phyloP scores from a whole-genome alignment of 1,140 invertebrate genomes.

The Trachelipus rathkii region DNA sequence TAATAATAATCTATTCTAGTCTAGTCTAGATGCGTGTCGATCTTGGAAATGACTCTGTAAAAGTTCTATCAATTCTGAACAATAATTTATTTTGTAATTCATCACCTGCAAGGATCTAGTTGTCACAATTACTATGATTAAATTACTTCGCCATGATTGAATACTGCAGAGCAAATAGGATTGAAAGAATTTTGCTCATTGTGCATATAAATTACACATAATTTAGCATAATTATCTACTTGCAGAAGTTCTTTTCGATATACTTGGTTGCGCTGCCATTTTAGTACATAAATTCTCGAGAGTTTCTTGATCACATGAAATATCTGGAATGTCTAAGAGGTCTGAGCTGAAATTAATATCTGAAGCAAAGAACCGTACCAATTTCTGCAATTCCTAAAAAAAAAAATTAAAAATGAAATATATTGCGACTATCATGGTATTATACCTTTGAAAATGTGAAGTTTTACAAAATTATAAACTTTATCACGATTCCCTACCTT shows the following conservation, averaged over 20 bases:
- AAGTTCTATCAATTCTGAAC: slow-evolving; percentile 81
- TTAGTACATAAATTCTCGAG: slow-evolving; percentile 76
- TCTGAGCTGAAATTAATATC: slow-evolving; percentile 91
- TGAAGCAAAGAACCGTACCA: slow-evolving; percentile 84
- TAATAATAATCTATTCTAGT: slow-evolving; percentile 98
- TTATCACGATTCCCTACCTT: too few relatives aligned
- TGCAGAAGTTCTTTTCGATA: slow-evolving; percentile 66
- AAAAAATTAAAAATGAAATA: too few relatives aligned
- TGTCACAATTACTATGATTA: too few relatives aligned
- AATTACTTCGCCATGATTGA: too few relatives aligned
- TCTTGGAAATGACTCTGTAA: slow-evolving; percentile 82
- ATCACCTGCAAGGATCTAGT: slow-evolving; percentile 74
- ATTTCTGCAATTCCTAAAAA: too few relatives aligned
- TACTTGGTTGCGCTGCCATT: slow-evolving; percentile 76
- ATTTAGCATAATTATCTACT: background rate
- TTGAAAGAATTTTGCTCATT: too few relatives aligned
- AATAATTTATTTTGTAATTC: slow-evolving; percentile 91
- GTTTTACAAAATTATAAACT: too few relatives aligned
- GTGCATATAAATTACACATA: too few relatives aligned
- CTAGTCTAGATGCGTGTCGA: slow-evolving; percentile 77
- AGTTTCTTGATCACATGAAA: slow-evolving; percentile 91
- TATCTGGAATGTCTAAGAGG: slow-evolving; percentile 88
- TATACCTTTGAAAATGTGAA: too few relatives aligned
- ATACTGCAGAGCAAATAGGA: too few relatives aligned
- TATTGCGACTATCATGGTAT: too few relatives aligned